Percentiles rank a stretch among this genome's conserved stretches.
These are phyloP conservation scores for Pseudobourletiella spinata DNA, from an alignment of 1,140 invertebrate species.

Conservation along the genomic window DNA sequence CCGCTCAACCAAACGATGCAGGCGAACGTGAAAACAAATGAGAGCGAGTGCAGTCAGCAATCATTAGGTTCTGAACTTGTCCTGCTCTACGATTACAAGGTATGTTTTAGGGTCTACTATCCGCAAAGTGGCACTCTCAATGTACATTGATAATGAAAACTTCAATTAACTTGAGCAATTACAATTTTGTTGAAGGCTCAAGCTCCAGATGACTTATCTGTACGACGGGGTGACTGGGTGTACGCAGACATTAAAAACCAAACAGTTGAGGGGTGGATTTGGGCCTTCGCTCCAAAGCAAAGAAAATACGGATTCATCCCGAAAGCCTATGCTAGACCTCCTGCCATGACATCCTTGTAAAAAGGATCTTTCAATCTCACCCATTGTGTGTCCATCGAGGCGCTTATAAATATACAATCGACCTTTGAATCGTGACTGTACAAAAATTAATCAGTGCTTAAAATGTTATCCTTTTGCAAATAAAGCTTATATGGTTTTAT, in stretches of 20 bases:
- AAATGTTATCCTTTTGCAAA: no score
- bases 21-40: constrained; percentile 43
- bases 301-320: constrained; percentile 91
- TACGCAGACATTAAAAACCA: constrained; percentile 88
- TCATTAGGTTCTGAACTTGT: constrained; percentile 72
- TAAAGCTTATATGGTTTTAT: no score
- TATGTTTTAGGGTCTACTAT: no score
- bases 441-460: no score
- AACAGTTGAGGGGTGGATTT: constrained; percentile 87
- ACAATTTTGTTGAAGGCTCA: no score
- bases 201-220: constrained; percentile 81
- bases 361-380: no score
- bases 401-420: no score
- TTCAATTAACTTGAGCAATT: no score
- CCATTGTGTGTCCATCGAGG: no score
- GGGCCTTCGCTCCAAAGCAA: constrained; percentile 87
- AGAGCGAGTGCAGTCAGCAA: not conserved
- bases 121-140: no score
- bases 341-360: constrained; percentile 62
- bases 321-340: constrained; percentile 83
- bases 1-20: constrained; percentile 71
- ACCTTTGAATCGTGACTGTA: no score
- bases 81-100: constrained; percentile 89
- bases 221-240: constrained; percentile 83
- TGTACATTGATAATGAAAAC: no score